Percentiles rank a stretch among this genome's conserved stretches.
phyloP scores from a whole-genome alignment of 1,140 invertebrate genomes.

The Drosophila seguyi region DNA sequence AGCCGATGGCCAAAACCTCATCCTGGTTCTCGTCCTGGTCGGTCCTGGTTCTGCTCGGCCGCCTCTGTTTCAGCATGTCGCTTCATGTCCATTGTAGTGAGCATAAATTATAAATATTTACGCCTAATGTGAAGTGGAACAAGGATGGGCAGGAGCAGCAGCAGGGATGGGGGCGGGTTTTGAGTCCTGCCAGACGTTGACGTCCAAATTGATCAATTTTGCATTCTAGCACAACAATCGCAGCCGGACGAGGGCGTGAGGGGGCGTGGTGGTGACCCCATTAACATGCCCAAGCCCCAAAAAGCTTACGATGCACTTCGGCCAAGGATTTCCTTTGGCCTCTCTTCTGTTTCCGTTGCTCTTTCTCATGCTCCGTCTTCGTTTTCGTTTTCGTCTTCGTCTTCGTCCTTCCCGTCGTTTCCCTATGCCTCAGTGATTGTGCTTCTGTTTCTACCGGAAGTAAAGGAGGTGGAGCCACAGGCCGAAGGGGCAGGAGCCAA shows the following conservation, averaged over 20 bases:
- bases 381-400: no score
- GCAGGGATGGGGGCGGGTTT: background rate
- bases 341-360: conserved; percentile 9
- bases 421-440: background rate
- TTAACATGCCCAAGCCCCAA: conserved; percentile 42
- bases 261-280: conserved; percentile 47
- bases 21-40: background rate
- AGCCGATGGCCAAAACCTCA: conserved; percentile 18
- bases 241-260: conserved; percentile 18
- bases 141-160: background rate
- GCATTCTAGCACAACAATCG: conserved; percentile 61
- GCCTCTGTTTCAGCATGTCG: background rate
- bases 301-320: conserved; percentile 53
- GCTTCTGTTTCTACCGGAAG: conserved; percentile 10
- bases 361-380: background rate
- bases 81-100: conserved; percentile 5
- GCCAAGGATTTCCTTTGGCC: conserved; percentile 24
- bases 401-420: background rate
- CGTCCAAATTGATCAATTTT: conserved; percentile 75
- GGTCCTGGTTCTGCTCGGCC: background rate
- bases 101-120: conserved; percentile 40
- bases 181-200: conserved; percentile 21
- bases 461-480: background rate
- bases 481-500: conserved; percentile 5
- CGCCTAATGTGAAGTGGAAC: background rate